Conservation (phyloP, 2,888 invertebrate species). For the Eupeodes luniger region DNA sequence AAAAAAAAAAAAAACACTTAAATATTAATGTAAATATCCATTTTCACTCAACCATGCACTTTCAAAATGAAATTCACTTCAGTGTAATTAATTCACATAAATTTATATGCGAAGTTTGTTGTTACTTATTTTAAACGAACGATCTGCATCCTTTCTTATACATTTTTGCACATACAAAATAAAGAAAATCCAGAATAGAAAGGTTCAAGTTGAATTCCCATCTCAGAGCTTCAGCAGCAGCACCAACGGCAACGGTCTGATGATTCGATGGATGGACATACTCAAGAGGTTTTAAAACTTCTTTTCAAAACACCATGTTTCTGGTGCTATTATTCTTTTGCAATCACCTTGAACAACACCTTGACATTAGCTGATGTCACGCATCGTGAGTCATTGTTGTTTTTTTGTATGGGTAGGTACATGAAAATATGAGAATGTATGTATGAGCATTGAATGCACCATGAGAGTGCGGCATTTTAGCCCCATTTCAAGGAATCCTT, state of each 20-base stretch:
- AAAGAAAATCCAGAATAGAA: background rate
- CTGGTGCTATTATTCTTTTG: background rate
- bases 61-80: slow-evolving; percentile 4
- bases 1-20: slow-evolving; percentile 2
- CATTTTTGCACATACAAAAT: background rate
- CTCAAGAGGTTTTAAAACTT: background rate
- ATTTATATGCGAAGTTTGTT: background rate
- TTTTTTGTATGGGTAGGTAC: no score
- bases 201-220: slow-evolving; percentile 42
- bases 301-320: slow-evolving; percentile 22
- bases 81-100: slow-evolving; percentile 22
- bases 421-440: no score
- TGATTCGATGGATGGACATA: slow-evolving; percentile 22
- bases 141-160: slow-evolving; percentile 21
- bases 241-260: slow-evolving; percentile 44
- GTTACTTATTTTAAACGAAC: background rate
- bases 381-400: slow-evolving; percentile 66
- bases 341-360: slow-evolving; percentile 66
- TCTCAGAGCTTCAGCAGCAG: background rate
- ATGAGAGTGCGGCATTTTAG: no score
- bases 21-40: slow-evolving; percentile 26
- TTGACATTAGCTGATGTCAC: slow-evolving; percentile 71
- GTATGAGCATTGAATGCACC: no score
- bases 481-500: no score
- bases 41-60: slow-evolving; percentile 30